Percentiles rank a stretch among this genome's conserved stretches.
Evolutionary conservation across 2,113 vertebrate species (phyloP).

Genomic region (Pedetes capensis): DNA sequence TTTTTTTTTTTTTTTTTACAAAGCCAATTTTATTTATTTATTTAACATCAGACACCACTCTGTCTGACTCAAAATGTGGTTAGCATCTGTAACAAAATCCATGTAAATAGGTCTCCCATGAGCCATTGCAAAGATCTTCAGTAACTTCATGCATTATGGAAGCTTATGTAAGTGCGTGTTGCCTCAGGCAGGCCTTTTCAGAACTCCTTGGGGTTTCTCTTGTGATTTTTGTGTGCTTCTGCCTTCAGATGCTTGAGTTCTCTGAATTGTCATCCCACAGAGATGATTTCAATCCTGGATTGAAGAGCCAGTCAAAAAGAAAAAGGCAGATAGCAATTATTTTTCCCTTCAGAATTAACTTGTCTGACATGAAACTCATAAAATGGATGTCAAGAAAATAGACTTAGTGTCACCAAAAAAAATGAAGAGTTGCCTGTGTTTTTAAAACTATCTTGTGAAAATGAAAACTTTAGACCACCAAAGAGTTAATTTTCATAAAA

Average conservation of each 20-base stretch:
- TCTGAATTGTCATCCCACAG: conserved; percentile 55
- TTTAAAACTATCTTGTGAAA: conserved; percentile 14
- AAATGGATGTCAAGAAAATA: conserved; percentile 48
- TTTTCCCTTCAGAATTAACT: conserved; percentile 69
- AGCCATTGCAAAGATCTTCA: conserved; percentile 39
- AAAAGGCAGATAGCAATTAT: conserved; percentile 44
- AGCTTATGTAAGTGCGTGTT: conserved; percentile 4
- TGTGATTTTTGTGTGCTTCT: conserved; percentile 40
- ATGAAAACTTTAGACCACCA: neutral
- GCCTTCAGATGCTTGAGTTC: conserved; percentile 69
- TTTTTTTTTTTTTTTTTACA: too few species aligned
- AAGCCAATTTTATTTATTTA: conserved; percentile 63
- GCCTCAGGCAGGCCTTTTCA: conserved; percentile 27
- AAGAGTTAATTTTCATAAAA: conserved; percentile 16
- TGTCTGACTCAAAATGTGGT: conserved; percentile 62
- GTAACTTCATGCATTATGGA: conserved; percentile 66
- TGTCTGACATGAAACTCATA: conserved; percentile 54
- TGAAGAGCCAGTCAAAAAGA: conserved; percentile 31
- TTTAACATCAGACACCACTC: conserved; percentile 68
- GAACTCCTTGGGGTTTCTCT: conserved; percentile 45
- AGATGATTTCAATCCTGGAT: conserved; percentile 54
- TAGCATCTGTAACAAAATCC: conserved; percentile 68
- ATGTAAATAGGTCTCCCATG: conserved; percentile 60
- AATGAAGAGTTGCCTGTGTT: neutral
- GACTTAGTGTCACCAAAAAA: neutral